A percentile compares a stretch with the other conserved stretches of the same genome.
phyloP scores from a whole-genome alignment of 2,113 vertebrate species.

The Spilogale gracilis region DNA sequence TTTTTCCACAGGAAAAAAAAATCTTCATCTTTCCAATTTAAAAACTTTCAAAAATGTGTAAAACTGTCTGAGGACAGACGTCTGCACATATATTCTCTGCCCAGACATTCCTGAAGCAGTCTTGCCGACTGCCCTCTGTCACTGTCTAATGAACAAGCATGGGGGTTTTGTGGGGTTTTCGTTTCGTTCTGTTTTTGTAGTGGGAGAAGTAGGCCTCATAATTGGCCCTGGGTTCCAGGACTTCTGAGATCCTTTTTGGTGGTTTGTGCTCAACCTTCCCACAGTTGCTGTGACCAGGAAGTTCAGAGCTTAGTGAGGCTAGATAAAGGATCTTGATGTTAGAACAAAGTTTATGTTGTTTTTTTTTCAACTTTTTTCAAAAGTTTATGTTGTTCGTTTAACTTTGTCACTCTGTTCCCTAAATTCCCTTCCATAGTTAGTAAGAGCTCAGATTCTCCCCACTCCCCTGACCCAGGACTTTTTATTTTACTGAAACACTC shows the following conservation, averaged over 20 bases:
- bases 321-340: background rate
- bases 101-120: background rate
- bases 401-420: background rate
- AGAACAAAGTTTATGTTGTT: background rate
- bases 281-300: background rate
- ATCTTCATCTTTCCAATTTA: background rate
- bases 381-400: background rate
- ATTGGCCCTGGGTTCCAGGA: background rate
- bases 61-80: constrained; percentile 27
- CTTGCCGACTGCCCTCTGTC: background rate
- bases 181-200: background rate
- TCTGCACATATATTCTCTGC: background rate
- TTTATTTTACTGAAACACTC: background rate
- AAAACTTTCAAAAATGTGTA: constrained; percentile 20
- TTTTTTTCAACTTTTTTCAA: background rate
- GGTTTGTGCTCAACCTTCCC: background rate
- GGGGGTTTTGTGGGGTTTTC: background rate
- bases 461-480: background rate
- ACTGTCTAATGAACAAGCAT: background rate
- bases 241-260: background rate
- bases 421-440: background rate
- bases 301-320: background rate
- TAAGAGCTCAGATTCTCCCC: background rate
- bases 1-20: background rate
- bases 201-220: background rate